Evolutionary conservation across 2,888 invertebrate species (phyloP), one percentile per base, ranked within the genome.

Genomic region (Sycophila texana): DNA sequence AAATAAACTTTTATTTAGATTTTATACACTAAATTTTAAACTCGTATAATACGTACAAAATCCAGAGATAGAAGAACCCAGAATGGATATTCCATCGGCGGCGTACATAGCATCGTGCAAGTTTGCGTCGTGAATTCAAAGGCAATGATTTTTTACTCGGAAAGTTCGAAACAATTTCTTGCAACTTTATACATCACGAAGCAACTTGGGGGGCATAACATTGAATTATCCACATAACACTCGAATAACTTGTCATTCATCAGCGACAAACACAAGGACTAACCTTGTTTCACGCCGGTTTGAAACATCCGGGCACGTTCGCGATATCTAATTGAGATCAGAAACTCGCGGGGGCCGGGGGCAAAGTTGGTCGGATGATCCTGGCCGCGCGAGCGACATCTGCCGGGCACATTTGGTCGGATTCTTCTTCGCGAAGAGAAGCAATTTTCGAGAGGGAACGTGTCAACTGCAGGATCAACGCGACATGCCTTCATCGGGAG

Each of bases 371-470:
- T 13, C 20, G 18, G 58, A 58, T 18, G 20, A 13, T 58, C 20
- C 12, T 13, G 20, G 58, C 58, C 20, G 13, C 47, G 51, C 13
- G 16, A 53, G 18, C n/a, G 39, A 30, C 18, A 57, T 18, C 53
- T 20, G 30, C 53, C 55, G 18, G 16, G 53, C 12, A 18, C n/a
- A 12, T 55, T 53, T 12, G 26, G 55, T 49, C 7, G 49, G 13
- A 75, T 75, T 74, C 74, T 76, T 71, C 47, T 68, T 30, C 73
- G 51, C 47, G 66, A 18, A 39, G 73, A 53, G 58, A 68, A 58
- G 74, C 68, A 70, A 79, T 70, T 79, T 79, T 79, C 74, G 74
- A 61, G 74, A 61, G 60, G 63, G 39, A 5, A 55, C 49, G 57
- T 51, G 63, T 67, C 74, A 61, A 20, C 22, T 65, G 7, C 72